These are phyloP conservation scores for Biston stratarius DNA, from an alignment of 2,888 invertebrate genomes.

Conservation along the genomic window DNA sequence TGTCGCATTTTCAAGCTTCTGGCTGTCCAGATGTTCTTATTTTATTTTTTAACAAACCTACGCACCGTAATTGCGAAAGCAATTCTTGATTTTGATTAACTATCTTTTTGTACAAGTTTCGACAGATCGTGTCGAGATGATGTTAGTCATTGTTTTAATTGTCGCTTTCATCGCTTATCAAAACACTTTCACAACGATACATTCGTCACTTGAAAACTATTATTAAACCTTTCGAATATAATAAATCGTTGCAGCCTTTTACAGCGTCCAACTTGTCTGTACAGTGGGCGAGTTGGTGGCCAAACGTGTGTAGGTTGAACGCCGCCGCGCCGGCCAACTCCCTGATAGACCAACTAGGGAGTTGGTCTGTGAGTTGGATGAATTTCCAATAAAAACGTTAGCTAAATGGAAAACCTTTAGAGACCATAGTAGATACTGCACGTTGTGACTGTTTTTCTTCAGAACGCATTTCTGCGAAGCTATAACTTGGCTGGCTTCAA, in stretches of 20 bases:
- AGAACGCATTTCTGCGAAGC: too few species aligned
- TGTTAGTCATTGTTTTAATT: conserved; percentile 34
- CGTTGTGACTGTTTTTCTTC: too few species aligned
- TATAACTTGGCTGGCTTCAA: too few species aligned
- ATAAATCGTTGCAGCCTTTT: conserved; percentile 23
- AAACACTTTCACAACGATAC: conserved; percentile 46
- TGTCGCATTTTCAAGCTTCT: too few species aligned
- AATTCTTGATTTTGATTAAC: conserved; percentile 21
- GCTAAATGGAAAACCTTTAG: too few species aligned
- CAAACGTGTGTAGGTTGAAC: too few species aligned
- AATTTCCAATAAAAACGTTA: too few species aligned
- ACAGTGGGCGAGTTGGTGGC: not conserved
- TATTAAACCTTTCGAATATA: conserved; percentile 35
- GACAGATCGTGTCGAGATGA: conserved; percentile 10
- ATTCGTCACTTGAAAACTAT: conserved; percentile 23
- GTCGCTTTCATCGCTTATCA: conserved; percentile 42
- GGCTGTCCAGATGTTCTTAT: not conserved
- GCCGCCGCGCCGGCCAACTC: too few species aligned
- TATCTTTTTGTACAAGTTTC: conserved; percentile 25
- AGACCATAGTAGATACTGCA: too few species aligned
- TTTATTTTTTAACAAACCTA: conserved; percentile 18
- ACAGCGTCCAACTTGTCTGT: not conserved
- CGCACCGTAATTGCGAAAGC: conserved; percentile 26
- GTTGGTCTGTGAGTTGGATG: too few species aligned
- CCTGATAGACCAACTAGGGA: too few species aligned